Conservation (phyloP, 2,888 invertebrate species). For the Steinernema hermaphroditum region DNA sequence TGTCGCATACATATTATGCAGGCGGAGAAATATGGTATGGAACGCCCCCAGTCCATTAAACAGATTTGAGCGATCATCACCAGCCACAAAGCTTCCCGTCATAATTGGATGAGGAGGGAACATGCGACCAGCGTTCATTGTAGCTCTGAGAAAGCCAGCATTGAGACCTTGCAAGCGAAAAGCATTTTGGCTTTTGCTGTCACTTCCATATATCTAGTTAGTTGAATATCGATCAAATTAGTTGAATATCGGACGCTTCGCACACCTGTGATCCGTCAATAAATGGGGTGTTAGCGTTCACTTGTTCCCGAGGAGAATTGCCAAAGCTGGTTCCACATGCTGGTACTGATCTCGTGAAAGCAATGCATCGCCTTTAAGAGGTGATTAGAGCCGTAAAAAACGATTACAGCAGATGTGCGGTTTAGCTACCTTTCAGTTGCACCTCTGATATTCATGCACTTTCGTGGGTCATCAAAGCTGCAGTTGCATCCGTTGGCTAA, state of each 20-base stretch:
- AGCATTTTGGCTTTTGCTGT: slow-evolving; percentile 31
- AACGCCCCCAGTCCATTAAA: slow-evolving; percentile 70
- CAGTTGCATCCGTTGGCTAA: slow-evolving; percentile 34
- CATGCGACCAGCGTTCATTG: slow-evolving; percentile 36
- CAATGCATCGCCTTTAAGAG: slow-evolving; percentile 46
- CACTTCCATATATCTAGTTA: slow-evolving; percentile 64
- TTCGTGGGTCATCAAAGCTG: background rate
- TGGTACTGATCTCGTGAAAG: slow-evolving; percentile 78
- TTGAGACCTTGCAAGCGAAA: background rate
- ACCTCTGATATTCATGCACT: slow-evolving; percentile 32
- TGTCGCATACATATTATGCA: slow-evolving; percentile 83
- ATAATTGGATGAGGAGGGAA: slow-evolving; percentile 43
- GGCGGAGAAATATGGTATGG: slow-evolving; percentile 77
- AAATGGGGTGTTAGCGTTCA: slow-evolving; percentile 77
- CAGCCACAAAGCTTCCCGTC: slow-evolving; percentile 43
- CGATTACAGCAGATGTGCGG: background rate
- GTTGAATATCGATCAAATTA: too few relatives aligned
- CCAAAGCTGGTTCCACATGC: slow-evolving; percentile 92
- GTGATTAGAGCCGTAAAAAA: background rate
- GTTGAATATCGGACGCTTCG: too few relatives aligned
- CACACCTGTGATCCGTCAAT: slow-evolving; percentile 76
- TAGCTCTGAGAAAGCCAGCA: slow-evolving; percentile 46
- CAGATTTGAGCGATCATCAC: slow-evolving; percentile 60
- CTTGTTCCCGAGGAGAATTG: slow-evolving; percentile 82
- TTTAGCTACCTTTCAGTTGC: background rate